phyloP scores from a whole-genome alignment of 2,113 vertebrate species.

The Grus americana region DNA sequence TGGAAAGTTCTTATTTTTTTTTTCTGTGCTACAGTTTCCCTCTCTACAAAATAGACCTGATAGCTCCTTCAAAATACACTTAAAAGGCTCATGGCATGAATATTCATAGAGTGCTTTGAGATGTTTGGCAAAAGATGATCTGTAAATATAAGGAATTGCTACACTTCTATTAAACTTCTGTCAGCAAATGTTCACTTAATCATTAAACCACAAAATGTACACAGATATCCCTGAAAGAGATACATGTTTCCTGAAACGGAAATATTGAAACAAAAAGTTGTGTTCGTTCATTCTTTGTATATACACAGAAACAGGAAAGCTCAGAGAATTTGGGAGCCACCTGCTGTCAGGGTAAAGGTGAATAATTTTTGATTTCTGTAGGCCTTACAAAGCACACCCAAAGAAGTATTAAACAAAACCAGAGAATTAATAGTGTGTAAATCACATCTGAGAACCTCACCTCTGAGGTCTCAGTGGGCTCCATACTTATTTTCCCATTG shows the following conservation, averaged over 20 bases:
- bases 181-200: not conserved
- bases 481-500: not conserved
- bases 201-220: not conserved
- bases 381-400: not conserved
- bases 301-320: not conserved
- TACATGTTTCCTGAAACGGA: not conserved
- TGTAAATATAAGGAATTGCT: not conserved
- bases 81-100: not conserved
- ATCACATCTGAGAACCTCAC: not conserved
- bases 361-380: not conserved
- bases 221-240: not conserved
- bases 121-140: not conserved
- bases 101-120: conserved; percentile 15
- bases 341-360: not conserved
- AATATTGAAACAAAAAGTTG: not conserved
- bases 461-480: not conserved
- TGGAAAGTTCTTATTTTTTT: not conserved
- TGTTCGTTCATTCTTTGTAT: not conserved
- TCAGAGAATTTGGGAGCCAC: not conserved
- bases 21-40: not conserved
- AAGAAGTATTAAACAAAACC: not conserved
- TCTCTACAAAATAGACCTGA: not conserved
- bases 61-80: not conserved
- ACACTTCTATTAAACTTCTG: not conserved
- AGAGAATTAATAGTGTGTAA: not conserved